Evolutionary conservation across 2,113 vertebrate genomes (phyloP).

Genomic region (Paracanthobrama guichenoti): DNA sequence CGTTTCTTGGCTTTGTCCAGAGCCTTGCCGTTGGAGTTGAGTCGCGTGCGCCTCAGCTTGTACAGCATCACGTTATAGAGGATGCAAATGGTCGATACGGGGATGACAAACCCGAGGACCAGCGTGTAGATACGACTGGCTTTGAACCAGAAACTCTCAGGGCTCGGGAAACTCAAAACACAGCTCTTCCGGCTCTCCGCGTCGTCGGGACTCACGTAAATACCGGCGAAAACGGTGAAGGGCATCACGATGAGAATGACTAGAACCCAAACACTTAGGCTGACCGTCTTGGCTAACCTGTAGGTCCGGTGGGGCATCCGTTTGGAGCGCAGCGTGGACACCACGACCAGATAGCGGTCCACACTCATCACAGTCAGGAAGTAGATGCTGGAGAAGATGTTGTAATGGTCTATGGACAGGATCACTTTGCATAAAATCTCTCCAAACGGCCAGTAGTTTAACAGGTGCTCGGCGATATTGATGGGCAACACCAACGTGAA

Average conservation of each 20-base stretch:
- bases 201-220: slow-evolving; percentile 68
- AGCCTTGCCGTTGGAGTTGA: slow-evolving; percentile 72
- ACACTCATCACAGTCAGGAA: slow-evolving; percentile 80
- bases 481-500: slow-evolving; percentile 77
- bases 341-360: slow-evolving; percentile 75
- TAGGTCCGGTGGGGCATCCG: slow-evolving; percentile 68
- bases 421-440: slow-evolving; percentile 78
- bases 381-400: slow-evolving; percentile 81
- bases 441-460: slow-evolving; percentile 78
- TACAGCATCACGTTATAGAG: slow-evolving; percentile 75
- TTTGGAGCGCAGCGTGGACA: slow-evolving; percentile 70
- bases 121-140: slow-evolving; percentile 76
- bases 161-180: slow-evolving; percentile 75
- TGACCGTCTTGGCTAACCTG: slow-evolving; percentile 69
- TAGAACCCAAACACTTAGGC: slow-evolving; percentile 74
- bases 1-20: slow-evolving; percentile 78
- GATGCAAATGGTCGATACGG: slow-evolving; percentile 72
- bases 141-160: slow-evolving; percentile 77
- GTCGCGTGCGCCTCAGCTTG: slow-evolving; percentile 69
- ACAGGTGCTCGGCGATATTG: slow-evolving; percentile 74
- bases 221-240: slow-evolving; percentile 73
- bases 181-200: slow-evolving; percentile 72
- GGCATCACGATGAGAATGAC: slow-evolving; percentile 73
- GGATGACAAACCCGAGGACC: slow-evolving; percentile 75
- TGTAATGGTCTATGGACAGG: slow-evolving; percentile 76